Base-by-base conservation (phyloP, 35 echinoderm and acorn worm species). In the Heliocidaris erythrogramma region DNA sequence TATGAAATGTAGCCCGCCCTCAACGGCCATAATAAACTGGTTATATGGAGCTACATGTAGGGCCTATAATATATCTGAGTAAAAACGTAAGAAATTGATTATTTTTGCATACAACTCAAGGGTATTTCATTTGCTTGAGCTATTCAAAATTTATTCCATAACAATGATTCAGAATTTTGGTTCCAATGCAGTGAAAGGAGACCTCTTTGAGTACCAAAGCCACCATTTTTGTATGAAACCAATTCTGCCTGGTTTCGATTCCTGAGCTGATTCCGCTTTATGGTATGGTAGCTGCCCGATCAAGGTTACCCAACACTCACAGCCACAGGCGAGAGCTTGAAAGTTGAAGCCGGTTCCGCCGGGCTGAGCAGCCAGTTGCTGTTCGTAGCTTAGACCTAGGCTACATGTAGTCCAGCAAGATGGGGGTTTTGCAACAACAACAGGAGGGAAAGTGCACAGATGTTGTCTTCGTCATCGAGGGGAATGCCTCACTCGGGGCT, bases 391-490 rank as follows among this genome's bases (percentile, higher is more conserved):
- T 2, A n/a, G 27, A 21, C n/a, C 24, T 5, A 27, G 14, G 0
- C 7, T 21, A n/a, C n/a, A n/a, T n/a, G n/a, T 21, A 78, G 14
- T n/a, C 7, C 17, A 42, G 35, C 94, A 92, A 59, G 9, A 92
- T 92, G 91, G 91, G 50, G 48, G 30, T 92, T 92, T 49, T 21
- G 35, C 35, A 42, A 42, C 35, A 42, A 42, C 35, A 42, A 32
- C 65, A 78, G 27, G 91, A 92, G 13, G 91, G 91, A 59, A 92
- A 92, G 24, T 92, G 11, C 49, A 59, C 91, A 30, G 91, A 97
- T 94, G 94, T 97, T 48, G 95, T 97, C 4, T 97, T 97, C 86
- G 93, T 97, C 17, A 61, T 97, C 12, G 96, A 97, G 32, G 96
- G 96, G 32, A 97, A 95, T 47, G 96, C 96, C 47, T 93, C 89